Percentiles rank a stretch among this genome's conserved stretches.
Conservation (phyloP, 2,797 vertebrate species). For the Ciconia nigra region DNA sequence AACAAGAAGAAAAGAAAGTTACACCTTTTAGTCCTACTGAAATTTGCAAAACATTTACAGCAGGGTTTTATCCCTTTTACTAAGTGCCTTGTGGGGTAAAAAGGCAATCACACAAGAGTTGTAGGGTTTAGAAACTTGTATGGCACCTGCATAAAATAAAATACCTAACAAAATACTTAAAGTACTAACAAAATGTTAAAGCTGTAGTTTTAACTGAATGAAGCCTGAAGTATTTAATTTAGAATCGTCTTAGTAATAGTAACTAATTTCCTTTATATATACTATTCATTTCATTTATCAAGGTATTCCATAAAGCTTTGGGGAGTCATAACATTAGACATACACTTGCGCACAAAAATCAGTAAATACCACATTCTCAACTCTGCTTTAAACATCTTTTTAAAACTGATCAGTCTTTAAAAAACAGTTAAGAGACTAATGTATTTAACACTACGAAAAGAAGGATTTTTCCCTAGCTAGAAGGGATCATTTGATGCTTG, state of each 20-base stretch:
- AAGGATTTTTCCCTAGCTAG: not conserved
- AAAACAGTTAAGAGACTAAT: not conserved
- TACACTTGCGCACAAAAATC: rapidly evolving
- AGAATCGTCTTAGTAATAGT: not conserved
- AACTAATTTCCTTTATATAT: not conserved
- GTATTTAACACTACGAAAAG: not conserved
- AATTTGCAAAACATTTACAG: not conserved
- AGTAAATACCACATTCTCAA: not conserved
- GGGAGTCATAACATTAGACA: not conserved
- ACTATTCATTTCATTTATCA: not conserved
- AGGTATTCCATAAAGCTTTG: not conserved
- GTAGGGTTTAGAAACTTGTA: not conserved
- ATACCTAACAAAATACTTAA: not conserved
- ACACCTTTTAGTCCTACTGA: not conserved
- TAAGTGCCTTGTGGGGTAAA: not conserved
- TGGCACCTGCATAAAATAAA: not conserved
- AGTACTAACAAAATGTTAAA: not conserved
- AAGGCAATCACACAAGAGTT: not conserved
- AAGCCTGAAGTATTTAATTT: not conserved
- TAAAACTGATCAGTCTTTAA: not conserved
- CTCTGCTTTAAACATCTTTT: not conserved
- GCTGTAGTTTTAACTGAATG: not conserved
- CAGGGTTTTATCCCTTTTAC: not conserved
- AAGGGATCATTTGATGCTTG: not conserved
- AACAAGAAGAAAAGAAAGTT: not conserved